Evolutionary conservation across 1,140 invertebrate genomes (phyloP).

Genomic region (Piezodorus guildinii): DNA sequence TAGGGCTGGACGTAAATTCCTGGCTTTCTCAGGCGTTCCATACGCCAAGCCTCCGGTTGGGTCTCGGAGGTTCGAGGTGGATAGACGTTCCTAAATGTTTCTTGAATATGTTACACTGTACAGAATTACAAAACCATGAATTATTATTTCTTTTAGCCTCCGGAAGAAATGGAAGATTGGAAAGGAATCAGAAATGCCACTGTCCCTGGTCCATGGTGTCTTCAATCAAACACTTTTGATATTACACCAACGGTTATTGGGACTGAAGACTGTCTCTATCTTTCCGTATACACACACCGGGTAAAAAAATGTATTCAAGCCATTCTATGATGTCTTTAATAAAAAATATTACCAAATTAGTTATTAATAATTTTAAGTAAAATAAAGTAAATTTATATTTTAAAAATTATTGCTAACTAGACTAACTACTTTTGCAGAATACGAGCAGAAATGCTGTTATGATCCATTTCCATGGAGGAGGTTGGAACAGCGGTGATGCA

Average conservation of each 20-base stretch:
- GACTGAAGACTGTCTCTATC: conserved; percentile 13
- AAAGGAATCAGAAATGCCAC: conserved; percentile 9
- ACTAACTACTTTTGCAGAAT: too few relatives aligned
- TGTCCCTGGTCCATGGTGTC: background rate
- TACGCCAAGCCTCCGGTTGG: conserved; percentile 12
- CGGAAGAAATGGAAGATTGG: conserved; percentile 30
- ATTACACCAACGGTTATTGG: background rate
- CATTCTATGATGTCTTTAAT: too few relatives aligned
- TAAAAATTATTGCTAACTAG: background rate
- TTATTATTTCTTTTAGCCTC: background rate
- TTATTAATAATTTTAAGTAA: too few relatives aligned
- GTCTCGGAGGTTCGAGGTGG: background rate
- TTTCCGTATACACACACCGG: conserved; percentile 2
- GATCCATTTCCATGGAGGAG: too few relatives aligned
- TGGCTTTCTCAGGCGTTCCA: background rate
- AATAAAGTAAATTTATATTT: too few relatives aligned
- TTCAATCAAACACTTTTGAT: background rate
- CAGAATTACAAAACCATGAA: too few relatives aligned
- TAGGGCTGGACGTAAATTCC: background rate
- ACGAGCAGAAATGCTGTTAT: too few relatives aligned
- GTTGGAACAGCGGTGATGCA: too few relatives aligned
- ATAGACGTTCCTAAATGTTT: too few relatives aligned
- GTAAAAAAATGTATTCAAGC: conserved; percentile 10
- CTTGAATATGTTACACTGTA: too few relatives aligned
- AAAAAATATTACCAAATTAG: too few relatives aligned